These are phyloP conservation scores for Clamator glandarius DNA, from an alignment of 2,797 vertebrate species.

Conservation along the genomic window DNA sequence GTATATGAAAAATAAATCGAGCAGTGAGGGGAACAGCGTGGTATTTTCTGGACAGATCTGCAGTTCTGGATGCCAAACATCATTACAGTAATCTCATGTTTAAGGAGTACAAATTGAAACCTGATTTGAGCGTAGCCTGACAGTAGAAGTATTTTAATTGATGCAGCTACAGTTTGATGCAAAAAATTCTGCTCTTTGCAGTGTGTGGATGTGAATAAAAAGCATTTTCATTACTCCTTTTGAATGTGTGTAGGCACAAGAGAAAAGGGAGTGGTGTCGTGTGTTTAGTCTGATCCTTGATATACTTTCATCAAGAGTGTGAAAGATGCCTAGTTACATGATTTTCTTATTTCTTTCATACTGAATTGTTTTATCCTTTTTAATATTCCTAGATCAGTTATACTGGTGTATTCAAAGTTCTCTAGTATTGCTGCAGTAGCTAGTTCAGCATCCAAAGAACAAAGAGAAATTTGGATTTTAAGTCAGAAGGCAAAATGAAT, in stretches of 20 bases:
- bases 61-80: slow-evolving; percentile 28
- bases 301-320: background rate
- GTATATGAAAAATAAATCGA: slow-evolving; percentile 30
- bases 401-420: background rate
- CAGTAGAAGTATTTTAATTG: slow-evolving; percentile 10
- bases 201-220: background rate
- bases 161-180: background rate
- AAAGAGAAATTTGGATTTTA: background rate
- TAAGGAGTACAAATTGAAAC: slow-evolving; percentile 40
- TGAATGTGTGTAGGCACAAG: background rate
- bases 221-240: background rate
- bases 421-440: background rate
- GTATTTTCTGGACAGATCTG: slow-evolving; percentile 20
- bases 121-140: background rate
- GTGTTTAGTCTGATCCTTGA: background rate
- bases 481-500: background rate
- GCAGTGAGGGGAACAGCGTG: background rate
- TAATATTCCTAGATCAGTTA: background rate
- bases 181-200: background rate
- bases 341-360: background rate
- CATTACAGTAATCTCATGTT: slow-evolving; percentile 28
- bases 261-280: background rate
- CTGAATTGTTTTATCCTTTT: background rate
- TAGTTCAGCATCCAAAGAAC: background rate
- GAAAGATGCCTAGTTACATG: background rate